Percentiles rank a stretch among this genome's conserved stretches.
Conservation (phyloP, 2,113 vertebrate genomes). For the Nesogale talazaci region DNA sequence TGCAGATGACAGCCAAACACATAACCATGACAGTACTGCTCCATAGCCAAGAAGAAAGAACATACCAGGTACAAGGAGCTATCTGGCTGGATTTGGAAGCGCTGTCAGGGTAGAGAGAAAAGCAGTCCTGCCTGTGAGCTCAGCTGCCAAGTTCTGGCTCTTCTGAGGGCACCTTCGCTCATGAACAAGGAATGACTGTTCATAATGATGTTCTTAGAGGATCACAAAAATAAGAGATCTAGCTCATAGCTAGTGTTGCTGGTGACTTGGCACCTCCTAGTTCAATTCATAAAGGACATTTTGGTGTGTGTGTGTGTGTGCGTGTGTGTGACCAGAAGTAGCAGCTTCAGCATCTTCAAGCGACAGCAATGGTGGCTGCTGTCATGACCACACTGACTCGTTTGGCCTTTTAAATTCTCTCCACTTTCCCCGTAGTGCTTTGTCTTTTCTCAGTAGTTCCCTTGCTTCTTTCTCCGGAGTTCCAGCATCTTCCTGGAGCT, state of each 20-base stretch:
- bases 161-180: not conserved
- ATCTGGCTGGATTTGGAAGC: not conserved
- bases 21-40: too few relatives aligned
- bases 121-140: not conserved
- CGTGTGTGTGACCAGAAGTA: not conserved
- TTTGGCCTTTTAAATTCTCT: not conserved
- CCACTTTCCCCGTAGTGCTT: not conserved
- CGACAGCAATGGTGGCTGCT: fast-evolving
- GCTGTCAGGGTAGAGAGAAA: not conserved
- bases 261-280: too few relatives aligned
- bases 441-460: not conserved
- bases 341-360: not conserved
- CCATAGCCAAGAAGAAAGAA: not conserved
- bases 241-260: not conserved
- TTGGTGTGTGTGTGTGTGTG: too few relatives aligned
- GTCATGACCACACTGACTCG: not conserved
- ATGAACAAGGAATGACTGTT: not conserved
- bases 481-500: constrained; percentile 47
- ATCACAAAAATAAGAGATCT: not conserved
- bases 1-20: too few relatives aligned
- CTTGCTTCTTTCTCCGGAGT: not conserved
- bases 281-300: not conserved
- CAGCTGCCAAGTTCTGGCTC: not conserved
- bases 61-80: not conserved
- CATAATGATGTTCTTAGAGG: not conserved